Evolutionary conservation across 1,140 invertebrate species (phyloP).

Genomic region (Reticulitermes speratus): DNA sequence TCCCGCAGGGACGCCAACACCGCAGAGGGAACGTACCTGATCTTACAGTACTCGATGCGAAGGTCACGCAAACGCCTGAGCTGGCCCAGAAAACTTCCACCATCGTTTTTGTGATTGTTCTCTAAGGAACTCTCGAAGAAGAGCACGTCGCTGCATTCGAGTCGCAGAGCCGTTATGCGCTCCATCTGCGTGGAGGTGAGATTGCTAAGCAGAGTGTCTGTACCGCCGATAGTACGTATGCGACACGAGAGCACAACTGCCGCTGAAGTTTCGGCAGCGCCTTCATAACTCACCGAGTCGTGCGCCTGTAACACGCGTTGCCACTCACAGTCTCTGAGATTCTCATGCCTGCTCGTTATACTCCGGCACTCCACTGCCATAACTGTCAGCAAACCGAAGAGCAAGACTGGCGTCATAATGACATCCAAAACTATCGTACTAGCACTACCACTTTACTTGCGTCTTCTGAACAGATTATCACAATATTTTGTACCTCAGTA

Average conservation of each 20-base stretch:
- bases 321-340: slow-evolving; percentile 68
- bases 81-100: slow-evolving; percentile 63
- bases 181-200: slow-evolving; percentile 63
- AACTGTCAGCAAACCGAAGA: not conserved
- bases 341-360: slow-evolving; percentile 52
- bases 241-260: slow-evolving; percentile 62
- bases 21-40: slow-evolving; percentile 67
- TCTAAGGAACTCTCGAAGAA: slow-evolving; percentile 76
- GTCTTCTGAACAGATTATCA: not conserved
- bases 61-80: slow-evolving; percentile 67
- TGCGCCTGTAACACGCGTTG: slow-evolving; percentile 50
- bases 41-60: slow-evolving; percentile 75
- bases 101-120: slow-evolving; percentile 52
- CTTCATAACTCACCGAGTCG: slow-evolving; percentile 38
- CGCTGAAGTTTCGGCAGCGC: slow-evolving; percentile 51
- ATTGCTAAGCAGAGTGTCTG: slow-evolving; percentile 66
- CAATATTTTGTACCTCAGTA: not conserved
- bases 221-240: slow-evolving; percentile 68
- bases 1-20: slow-evolving; percentile 66
- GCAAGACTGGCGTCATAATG: not conserved
- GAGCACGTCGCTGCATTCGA: slow-evolving; percentile 77
- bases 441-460: not conserved
- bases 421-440: not conserved
- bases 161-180: slow-evolving; percentile 62
- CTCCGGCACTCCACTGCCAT: slow-evolving; percentile 48